Base-by-base conservation (phyloP, 2,888 invertebrate genomes). In the Tortricodes alternella region DNA sequence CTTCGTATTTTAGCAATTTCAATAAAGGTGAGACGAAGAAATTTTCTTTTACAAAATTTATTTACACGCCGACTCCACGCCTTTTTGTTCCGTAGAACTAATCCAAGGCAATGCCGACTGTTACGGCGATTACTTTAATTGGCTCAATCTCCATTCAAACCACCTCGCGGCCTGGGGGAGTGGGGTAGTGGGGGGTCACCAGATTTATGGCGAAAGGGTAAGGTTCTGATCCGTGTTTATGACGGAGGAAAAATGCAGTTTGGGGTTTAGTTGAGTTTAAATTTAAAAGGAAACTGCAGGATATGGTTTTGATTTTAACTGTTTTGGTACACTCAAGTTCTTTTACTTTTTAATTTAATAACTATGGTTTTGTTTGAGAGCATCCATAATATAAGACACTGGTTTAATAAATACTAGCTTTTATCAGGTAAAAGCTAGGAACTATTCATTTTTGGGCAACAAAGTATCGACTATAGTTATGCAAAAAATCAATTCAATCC, bases 121-220 rank as follows among this genome's bases (percentile, higher is more conserved):
- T 92, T 92, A 92, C 92, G 92, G 92, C 92, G 92, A 93, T 92
- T 93, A 93, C 92, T 93, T 93, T 93, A 93, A 93, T 93, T 93
- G 93, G 92, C 92, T 92, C 91, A 92, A 92, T 92, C 92, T 92
- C 91, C 91, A 91, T 92, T 92, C 91, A 92, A 91, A 90, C 91
- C 90, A 85, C 89, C 89, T 88, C 87, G 84, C 74, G 78, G 80
- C 62, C 46, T 24, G 60, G 56, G 63, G 57, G 55, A 43, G 49
- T 62, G 66, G 62, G 63, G 52, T 53, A 49, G 53, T 63, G 65
- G 66, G 60, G 64, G 61, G 23, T 50, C 52, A 61, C 73, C 80
- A 86, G 89, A 90, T 90, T 90, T 90, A 90, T 89, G 73, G 87
- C 83, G 76, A 86, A 89, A 87, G 89, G 89, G 89, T 88, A 85